phyloP scores from a whole-genome alignment of 1,140 invertebrate species.

The Aplysia californica region DNA sequence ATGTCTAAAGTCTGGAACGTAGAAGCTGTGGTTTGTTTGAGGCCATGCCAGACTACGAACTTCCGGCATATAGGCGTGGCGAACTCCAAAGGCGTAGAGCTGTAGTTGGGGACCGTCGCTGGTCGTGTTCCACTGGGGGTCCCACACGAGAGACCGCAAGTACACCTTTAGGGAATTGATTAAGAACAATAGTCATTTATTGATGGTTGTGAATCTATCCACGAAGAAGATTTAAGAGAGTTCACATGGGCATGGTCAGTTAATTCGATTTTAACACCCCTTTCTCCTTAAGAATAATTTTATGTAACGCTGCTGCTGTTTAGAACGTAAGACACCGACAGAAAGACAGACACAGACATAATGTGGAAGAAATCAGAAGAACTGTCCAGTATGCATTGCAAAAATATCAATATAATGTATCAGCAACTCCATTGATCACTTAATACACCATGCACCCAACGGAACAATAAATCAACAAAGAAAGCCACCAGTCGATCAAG shows the following conservation, averaged over 20 bases:
- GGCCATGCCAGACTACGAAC: slow-evolving; percentile 39
- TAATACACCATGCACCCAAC: too few species aligned
- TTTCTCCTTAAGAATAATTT: background rate
- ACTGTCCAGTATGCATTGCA: too few species aligned
- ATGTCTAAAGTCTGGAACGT: slow-evolving; percentile 38
- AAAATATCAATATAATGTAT: too few species aligned
- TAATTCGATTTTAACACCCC: too few species aligned
- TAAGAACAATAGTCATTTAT: background rate
- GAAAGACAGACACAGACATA: background rate
- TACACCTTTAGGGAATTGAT: slow-evolving; percentile 26
- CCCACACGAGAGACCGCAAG: slow-evolving; percentile 45
- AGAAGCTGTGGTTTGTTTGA: slow-evolving; percentile 43
- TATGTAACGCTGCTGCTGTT: background rate
- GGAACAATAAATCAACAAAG: too few species aligned
- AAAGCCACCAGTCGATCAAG: too few species aligned
- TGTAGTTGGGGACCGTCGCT: slow-evolving; percentile 46
- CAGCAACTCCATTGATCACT: too few species aligned
- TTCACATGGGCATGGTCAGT: too few species aligned
- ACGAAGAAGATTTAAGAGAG: too few species aligned
- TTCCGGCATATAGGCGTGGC: slow-evolving; percentile 42
- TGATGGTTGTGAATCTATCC: background rate
- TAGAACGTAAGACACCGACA: background rate
- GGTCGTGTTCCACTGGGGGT: slow-evolving; percentile 35
- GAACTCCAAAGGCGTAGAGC: slow-evolving; percentile 47
- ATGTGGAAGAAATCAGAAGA: too few species aligned